A percentile compares a stretch with the other conserved stretches of the same genome.
These are phyloP conservation scores for Nephila pilipes DNA, from an alignment of 1,140 invertebrate genomes.

Conservation along the genomic window DNA sequence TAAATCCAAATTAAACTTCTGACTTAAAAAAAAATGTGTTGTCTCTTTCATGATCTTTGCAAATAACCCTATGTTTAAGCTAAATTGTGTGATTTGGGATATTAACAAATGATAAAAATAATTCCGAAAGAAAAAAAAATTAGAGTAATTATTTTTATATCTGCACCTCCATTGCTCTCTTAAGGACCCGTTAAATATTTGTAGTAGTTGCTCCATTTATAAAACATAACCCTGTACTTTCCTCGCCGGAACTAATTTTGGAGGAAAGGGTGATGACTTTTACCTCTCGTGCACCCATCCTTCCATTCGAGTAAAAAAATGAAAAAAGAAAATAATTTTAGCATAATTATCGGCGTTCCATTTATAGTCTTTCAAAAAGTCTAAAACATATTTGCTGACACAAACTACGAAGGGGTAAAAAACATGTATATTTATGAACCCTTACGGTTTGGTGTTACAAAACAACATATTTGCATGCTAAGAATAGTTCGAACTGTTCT, in stretches of 20 bases:
- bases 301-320: not conserved
- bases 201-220: slow-evolving; percentile 29
- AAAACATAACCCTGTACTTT: slow-evolving; percentile 3
- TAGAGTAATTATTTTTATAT: not conserved
- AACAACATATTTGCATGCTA: slow-evolving; percentile 51
- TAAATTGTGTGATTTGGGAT: no score
- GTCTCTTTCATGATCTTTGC: no score
- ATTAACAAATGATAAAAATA: no score
- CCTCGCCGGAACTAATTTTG: slow-evolving; percentile 13
- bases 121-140: no score
- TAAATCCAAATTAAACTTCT: no score
- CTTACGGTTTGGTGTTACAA: not conserved
- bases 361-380: not conserved
- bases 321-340: not conserved
- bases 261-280: slow-evolving; percentile 40
- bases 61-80: no score
- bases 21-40: no score
- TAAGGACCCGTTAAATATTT: not conserved
- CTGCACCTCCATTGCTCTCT: not conserved
- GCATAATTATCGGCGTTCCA: slow-evolving; percentile 3
- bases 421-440: not conserved
- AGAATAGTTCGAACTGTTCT: slow-evolving; percentile 49
- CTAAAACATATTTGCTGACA: not conserved
- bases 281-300: slow-evolving; percentile 1
- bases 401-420: not conserved